Conservation (phyloP, 2,888 invertebrate genomes). For the Coronaproctus castanopsis region DNA sequence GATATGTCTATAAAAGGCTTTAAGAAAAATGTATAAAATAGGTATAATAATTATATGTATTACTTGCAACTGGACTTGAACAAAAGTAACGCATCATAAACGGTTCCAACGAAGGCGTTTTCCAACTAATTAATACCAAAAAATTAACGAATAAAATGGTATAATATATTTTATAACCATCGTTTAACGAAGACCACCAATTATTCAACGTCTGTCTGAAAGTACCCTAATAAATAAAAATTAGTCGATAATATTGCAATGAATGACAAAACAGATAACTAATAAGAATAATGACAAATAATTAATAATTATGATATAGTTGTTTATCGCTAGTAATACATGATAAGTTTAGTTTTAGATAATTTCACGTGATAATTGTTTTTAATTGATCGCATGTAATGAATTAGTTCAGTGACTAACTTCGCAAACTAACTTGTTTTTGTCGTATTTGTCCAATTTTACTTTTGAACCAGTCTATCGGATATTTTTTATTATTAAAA, state of each 20-base stretch:
- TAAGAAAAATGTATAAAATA: background rate
- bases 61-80: conserved; percentile 57
- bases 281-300: too few relatives aligned
- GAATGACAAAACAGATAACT: too few relatives aligned
- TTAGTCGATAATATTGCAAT: too few relatives aligned
- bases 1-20: too few relatives aligned
- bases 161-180: conserved; percentile 56
- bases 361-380: too few relatives aligned
- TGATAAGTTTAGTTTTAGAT: too few relatives aligned
- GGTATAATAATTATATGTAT: too few relatives aligned
- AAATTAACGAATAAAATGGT: conserved; percentile 60
- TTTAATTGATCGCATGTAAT: too few relatives aligned
- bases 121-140: conserved; percentile 64
- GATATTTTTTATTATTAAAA: background rate
- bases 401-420: background rate
- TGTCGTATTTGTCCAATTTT: background rate
- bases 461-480: conserved; percentile 1
- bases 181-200: conserved; percentile 52
- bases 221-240: conserved; percentile 23
- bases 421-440: conserved; percentile 2
- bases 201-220: conserved; percentile 28
- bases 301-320: too few relatives aligned
- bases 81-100: conserved; percentile 69
- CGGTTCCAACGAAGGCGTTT: conserved; percentile 44
- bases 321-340: too few relatives aligned